Evolutionary conservation across 2,797 vertebrate species (phyloP).

Genomic region (Vespertilio murinus): DNA sequence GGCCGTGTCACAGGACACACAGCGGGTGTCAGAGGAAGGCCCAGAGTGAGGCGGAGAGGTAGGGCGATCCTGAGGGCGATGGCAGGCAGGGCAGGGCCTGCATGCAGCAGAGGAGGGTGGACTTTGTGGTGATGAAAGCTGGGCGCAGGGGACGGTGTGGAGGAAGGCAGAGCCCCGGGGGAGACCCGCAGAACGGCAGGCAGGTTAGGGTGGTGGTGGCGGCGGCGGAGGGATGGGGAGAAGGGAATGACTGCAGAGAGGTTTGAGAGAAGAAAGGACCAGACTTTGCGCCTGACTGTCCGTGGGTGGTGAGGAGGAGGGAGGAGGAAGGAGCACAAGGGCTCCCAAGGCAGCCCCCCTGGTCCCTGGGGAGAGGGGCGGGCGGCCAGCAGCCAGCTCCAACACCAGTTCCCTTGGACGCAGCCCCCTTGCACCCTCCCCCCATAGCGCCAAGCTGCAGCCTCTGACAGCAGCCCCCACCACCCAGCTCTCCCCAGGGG

Average conservation of each 20-base stretch:
- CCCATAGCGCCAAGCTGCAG: background rate
- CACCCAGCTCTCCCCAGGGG: slow-evolving; percentile 55
- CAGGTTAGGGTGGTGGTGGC: background rate
- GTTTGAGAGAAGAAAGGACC: background rate
- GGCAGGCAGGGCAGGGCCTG: background rate
- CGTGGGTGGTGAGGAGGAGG: background rate
- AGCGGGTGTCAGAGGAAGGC: background rate
- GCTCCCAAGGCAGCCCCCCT: slow-evolving; percentile 14
- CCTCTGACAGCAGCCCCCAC: slow-evolving; percentile 36
- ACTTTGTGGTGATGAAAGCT: background rate
- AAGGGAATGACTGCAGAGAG: background rate
- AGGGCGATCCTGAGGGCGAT: background rate
- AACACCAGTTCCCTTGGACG: slow-evolving; percentile 71
- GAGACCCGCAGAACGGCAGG: background rate
- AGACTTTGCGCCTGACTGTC: slow-evolving; percentile 34
- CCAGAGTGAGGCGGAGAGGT: background rate
- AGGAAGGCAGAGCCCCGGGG: background rate
- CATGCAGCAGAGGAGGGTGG: background rate
- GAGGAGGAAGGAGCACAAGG: background rate
- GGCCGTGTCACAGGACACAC: background rate
- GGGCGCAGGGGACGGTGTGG: background rate
- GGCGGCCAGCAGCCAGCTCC: slow-evolving; percentile 20
- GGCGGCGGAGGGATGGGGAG: background rate
- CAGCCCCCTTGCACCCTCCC: slow-evolving; percentile 55
- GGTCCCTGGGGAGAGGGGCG: slow-evolving; percentile 49